Conservation (phyloP, 2,888 invertebrate genomes). For the Ennomos erosarius region DNA sequence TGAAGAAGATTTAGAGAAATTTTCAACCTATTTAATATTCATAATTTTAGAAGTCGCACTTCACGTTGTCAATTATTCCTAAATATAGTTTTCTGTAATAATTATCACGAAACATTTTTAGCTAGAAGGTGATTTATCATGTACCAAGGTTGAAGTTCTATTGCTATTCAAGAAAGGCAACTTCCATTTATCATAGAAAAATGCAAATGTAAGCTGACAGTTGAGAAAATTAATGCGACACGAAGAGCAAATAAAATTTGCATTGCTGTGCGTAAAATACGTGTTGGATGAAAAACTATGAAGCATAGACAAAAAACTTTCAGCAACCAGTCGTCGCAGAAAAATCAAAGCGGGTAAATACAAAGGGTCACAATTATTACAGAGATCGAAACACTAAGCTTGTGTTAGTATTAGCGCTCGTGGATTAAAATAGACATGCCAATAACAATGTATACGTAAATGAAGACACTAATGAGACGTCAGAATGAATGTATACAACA, state of each 20-base stretch:
- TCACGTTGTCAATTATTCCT: too few relatives aligned
- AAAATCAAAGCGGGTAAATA: conserved; percentile 11
- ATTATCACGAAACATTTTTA: too few relatives aligned
- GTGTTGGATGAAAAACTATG: conserved; percentile 12
- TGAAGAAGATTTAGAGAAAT: conserved; percentile 7
- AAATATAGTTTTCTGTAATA: too few relatives aligned
- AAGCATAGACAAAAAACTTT: conserved; percentile 6
- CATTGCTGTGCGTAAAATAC: conserved; percentile 9
- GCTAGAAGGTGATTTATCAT: conserved; percentile 24
- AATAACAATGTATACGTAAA: conserved; percentile 68
- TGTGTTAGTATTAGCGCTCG: conserved; percentile 47
- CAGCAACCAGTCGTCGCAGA: conserved; percentile 5
- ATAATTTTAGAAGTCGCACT: not conserved
- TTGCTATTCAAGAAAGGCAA: conserved; percentile 27
- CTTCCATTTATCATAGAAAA: conserved; percentile 32
- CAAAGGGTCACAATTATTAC: conserved; percentile 47
- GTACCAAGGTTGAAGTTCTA: conserved; percentile 18
- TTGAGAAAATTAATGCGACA: conserved; percentile 24
- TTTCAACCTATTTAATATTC: not conserved
- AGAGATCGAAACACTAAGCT: conserved; percentile 43
- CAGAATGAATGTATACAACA: conserved; percentile 56
- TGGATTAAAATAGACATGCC: conserved; percentile 63
- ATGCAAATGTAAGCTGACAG: conserved; percentile 28
- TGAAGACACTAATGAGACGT: conserved; percentile 73
- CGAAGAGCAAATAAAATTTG: conserved; percentile 22